These are phyloP conservation scores for Psammodynastes pulverulentus DNA, from an alignment of 2,113 vertebrate genomes.

Conservation along the genomic window DNA sequence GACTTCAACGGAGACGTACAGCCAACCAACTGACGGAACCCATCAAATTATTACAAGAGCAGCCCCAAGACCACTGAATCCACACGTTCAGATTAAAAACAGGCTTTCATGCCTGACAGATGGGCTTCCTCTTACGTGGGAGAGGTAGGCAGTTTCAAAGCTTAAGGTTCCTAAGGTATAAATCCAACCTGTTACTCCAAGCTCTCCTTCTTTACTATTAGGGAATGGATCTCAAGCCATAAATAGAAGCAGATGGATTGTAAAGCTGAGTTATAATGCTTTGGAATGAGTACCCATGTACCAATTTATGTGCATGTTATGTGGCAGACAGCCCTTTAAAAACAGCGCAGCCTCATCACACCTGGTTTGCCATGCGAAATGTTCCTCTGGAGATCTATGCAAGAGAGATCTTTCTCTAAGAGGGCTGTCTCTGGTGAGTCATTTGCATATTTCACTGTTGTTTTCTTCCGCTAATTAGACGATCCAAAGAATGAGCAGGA, in stretches of 20 bases:
- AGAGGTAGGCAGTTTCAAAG: neutral
- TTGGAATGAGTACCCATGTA: neutral
- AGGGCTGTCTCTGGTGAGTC: neutral
- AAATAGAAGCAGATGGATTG: neutral
- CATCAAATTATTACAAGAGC: neutral
- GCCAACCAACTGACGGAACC: neutral
- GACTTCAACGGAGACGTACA: neutral
- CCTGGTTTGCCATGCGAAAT: neutral
- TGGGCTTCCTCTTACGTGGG: neutral
- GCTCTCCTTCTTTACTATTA: neutral
- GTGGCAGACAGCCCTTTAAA: neutral
- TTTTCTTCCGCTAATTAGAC: neutral
- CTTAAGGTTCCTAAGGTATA: neutral
- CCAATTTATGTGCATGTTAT: neutral
- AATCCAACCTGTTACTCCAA: neutral
- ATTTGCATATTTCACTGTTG: conserved; percentile 1
- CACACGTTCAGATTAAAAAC: neutral
- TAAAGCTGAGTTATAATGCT: neutral
- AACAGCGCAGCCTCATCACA: neutral
- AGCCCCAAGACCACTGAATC: neutral
- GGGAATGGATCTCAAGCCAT: neutral
- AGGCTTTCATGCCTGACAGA: neutral
- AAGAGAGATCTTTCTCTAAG: neutral
- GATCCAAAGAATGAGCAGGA: neutral
- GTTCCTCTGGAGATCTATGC: neutral